Percentiles rank a stretch among this genome's conserved stretches.
These are phyloP conservation scores for Origma solitaria DNA, from an alignment of 2,113 vertebrate species.

Conservation along the genomic window DNA sequence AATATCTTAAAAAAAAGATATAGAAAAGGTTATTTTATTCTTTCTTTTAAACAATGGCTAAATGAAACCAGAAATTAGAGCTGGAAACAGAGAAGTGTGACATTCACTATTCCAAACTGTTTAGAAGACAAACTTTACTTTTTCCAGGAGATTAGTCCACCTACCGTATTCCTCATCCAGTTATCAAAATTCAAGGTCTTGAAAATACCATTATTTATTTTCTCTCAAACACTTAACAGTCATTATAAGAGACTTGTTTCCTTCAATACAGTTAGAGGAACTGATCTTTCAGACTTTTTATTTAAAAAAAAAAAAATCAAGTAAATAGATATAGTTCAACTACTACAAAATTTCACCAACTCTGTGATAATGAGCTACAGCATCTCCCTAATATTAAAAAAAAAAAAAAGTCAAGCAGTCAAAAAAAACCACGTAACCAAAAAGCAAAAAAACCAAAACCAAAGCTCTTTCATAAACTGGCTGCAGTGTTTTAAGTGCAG, in stretches of 20 bases:
- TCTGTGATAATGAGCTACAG: background rate
- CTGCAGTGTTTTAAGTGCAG: background rate
- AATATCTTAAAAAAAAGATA: background rate
- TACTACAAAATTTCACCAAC: background rate
- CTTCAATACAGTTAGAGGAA: background rate
- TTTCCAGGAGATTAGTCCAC: background rate
- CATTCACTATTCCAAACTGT: background rate
- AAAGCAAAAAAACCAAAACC: background rate
- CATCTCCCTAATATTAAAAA: background rate
- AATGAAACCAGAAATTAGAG: background rate
- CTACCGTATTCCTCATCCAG: background rate
- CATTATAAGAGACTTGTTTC: background rate
- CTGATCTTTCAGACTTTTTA: background rate
- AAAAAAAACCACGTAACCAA: background rate
- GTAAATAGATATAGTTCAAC: background rate
- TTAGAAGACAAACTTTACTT: background rate
- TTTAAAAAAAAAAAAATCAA: background rate
- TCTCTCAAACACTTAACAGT: background rate
- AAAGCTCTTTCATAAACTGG: background rate
- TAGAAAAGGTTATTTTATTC: background rate
- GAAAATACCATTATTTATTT: background rate
- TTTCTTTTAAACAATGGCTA: background rate
- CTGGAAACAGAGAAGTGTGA: background rate
- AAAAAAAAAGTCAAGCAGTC: background rate
- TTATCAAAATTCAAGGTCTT: background rate